These are phyloP conservation scores for Simalia tracyae DNA, from an alignment of 2,797 vertebrate species.

Conservation along the genomic window DNA sequence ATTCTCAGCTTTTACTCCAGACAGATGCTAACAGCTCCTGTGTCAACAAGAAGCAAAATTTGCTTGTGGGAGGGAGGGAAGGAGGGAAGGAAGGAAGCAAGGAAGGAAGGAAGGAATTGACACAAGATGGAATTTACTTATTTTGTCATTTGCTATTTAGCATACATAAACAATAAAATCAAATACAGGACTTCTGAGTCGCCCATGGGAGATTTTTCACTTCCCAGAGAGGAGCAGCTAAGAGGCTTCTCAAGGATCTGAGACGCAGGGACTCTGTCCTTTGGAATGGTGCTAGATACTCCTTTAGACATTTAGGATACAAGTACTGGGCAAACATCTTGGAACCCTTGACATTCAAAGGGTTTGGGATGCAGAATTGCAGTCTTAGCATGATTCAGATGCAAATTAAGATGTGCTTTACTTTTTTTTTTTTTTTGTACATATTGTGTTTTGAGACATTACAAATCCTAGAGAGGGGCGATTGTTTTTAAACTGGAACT, in stretches of 20 bases:
- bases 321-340: no score
- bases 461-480: not conserved
- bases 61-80: no score
- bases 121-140: not conserved
- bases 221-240: not conserved
- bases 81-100: no score
- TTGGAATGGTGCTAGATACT: no score
- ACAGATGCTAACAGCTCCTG: slow-evolving; percentile 37
- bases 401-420: not conserved
- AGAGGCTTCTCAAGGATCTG: not conserved
- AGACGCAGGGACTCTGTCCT: no score
- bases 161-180: not conserved
- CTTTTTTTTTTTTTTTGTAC: not conserved
- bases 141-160: not conserved
- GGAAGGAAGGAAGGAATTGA: not conserved
- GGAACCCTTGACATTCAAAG: no score
- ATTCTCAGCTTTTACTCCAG: slow-evolving; percentile 47
- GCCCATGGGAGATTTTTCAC: not conserved
- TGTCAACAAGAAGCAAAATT: not conserved
- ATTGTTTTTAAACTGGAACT: not conserved
- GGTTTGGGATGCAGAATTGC: not conserved
- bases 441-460: not conserved
- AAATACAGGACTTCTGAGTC: not conserved
- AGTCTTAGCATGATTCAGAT: not conserved
- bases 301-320: no score